Evolutionary conservation across 2,888 invertebrate species (phyloP).

Genomic region (Minunthozetes semirufus): DNA sequence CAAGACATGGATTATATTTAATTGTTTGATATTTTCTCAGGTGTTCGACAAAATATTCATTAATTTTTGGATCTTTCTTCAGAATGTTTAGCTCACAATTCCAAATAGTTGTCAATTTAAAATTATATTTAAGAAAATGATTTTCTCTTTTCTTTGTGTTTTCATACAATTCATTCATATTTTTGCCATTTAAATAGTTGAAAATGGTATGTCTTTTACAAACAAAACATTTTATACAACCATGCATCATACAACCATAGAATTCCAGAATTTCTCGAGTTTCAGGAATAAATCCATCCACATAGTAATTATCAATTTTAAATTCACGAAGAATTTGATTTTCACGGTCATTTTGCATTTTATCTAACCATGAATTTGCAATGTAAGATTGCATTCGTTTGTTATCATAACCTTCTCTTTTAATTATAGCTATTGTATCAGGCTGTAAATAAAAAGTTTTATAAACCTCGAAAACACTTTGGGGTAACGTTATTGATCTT

Average conservation of each 20-base stretch:
- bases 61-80: background rate
- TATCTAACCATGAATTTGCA: constrained; percentile 39
- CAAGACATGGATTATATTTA: no score
- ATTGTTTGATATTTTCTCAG: background rate
- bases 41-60: background rate
- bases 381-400: constrained; percentile 31
- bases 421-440: constrained; percentile 38
- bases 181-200: background rate
- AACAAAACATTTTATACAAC: background rate
- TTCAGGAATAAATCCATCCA: background rate
- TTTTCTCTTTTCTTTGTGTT: background rate
- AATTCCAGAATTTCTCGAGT: background rate
- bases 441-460: constrained; percentile 35
- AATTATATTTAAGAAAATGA: background rate
- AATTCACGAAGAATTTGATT: background rate
- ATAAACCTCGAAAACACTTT: constrained; percentile 39
- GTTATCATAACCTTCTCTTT: constrained; percentile 35
- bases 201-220: background rate
- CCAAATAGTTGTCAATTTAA: background rate
- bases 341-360: background rate
- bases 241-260: background rate
- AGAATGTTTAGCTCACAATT: background rate
- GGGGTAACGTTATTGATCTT: constrained; percentile 39
- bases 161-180: background rate
- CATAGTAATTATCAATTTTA: background rate